Base-by-base conservation (phyloP, 2,888 invertebrate genomes). In the Globia sparganii region DNA sequence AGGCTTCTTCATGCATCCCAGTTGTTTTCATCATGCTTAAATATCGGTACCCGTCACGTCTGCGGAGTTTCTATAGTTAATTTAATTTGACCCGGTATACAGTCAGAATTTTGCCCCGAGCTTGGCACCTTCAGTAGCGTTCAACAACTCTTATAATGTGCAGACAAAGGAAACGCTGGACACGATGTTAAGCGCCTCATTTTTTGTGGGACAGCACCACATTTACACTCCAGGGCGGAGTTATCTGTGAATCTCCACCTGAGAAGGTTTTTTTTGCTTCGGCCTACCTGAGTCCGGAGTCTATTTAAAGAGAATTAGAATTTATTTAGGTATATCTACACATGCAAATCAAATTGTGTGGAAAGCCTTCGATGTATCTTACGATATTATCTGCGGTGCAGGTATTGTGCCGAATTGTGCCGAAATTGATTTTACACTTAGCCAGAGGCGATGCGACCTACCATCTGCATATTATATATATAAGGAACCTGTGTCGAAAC, bases 401-500 rank as follows among this genome's bases (percentile, higher is more conserved):
- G 83, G 88, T 91, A 93, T 89, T 87, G 89, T 90, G 90, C 88
- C 90, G 91, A 92, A 93, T 91, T 92, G 92, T 89, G 88, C 88
- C 89, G 89, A 93, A 94, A 94, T 95, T 93, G 94, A 94, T 94
- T 94, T 94, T 91, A 88, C 91, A 90, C 87, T 89, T 91, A 86
- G 91, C 93, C 91, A 18, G 66, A 75, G 85, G 85, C 78, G 53
- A 81, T 59, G 69, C 62, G 72, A 77, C 76, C 74, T 74, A 74
- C 73, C 71, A 59, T 69, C 3, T 2, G 70, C 31, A 67, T 21
- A 40, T 78, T 84, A 79, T 40, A 40, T 40, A 9, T 13, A 40
- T 40, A 11, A 40, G 64, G 61, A 72, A 69, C 64, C 69, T 64
- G 68, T 70, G 70, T 67, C 25, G 34, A 68, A 59, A 59, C 31